phyloP scores from a whole-genome alignment of 2,888 invertebrate genomes.

The Pyrrhosoma nymphula region DNA sequence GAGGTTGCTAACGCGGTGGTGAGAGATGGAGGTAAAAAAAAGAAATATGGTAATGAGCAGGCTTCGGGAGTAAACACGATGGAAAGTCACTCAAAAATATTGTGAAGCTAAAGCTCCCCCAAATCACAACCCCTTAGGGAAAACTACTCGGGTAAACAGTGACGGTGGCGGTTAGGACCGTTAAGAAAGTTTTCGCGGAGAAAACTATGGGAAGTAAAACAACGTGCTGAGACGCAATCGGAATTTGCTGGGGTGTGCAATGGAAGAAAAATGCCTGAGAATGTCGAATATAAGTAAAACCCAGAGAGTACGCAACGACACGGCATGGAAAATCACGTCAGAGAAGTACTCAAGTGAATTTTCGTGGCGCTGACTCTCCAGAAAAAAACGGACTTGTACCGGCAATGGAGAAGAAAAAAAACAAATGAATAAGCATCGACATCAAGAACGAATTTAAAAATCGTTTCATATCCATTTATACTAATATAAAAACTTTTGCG shows the following conservation, averaged over 20 bases:
- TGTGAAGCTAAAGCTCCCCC: not conserved
- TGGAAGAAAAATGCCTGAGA: constrained; percentile 37
- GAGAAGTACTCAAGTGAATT: not conserved
- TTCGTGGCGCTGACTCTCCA: not conserved
- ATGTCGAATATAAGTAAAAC: not conserved
- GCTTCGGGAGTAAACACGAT: no score
- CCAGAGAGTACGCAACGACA: not conserved
- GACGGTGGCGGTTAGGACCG: not conserved
- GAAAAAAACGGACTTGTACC: not conserved
- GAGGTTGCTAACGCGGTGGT: not conserved
- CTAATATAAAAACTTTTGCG: no score
- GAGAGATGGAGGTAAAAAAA: not conserved
- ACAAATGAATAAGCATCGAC: not conserved
- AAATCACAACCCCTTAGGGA: not conserved
- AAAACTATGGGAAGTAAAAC: not conserved
- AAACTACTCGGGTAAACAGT: not conserved
- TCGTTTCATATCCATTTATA: not conserved
- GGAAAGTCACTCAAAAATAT: constrained; percentile 44
- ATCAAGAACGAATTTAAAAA: not conserved
- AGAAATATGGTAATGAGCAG: not conserved
- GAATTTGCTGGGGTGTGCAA: constrained; percentile 29
- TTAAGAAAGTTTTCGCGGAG: not conserved
- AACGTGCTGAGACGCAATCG: not conserved
- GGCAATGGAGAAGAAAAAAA: not conserved
- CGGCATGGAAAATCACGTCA: not conserved